Evolutionary conservation across 2,888 invertebrate species (phyloP), one percentile per base, ranked within the genome.

Genomic region (Zygogramma bicolorata): DNA sequence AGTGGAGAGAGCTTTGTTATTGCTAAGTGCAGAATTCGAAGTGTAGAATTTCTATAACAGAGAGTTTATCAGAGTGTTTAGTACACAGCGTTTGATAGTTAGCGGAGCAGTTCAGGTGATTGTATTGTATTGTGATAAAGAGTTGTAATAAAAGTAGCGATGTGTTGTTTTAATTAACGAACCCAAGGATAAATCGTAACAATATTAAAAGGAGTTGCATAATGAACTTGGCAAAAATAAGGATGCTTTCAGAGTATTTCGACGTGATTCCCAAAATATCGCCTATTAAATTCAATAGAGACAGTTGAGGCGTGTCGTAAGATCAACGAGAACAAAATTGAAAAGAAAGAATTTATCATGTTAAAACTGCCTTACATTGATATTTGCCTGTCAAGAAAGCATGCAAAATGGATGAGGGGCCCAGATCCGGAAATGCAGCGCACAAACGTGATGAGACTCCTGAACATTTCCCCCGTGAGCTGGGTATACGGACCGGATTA

Each of bases 391-490:
- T 61, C 61, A 40, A 61, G 38, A 61, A 61, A 61, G 38, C 61
- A 61, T 61, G 66, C n/a, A 57, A 66, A 66, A 57, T 38, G 38
- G 38, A 66, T 42, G 49, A 40, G 49, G 15, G 59, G 66, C 22
- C 57, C 46, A 31, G 63, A 46, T 46, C 58, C 59, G 40, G 61
- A 69, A 77, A 77, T 77, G 77, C 76, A 77, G 72, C 66, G 77
- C 73, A 63, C 74, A 68, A 71, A 82, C 83, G 83, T 83, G 83
- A 80, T 80, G 81, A 77, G 83, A 83, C 82, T 83, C 73, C 79
- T 77, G 77, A 80, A 80, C 80, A 81, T 81, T 80, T 81, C 82
- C 81, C 81, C 76, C 79, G 81, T 78, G 81, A 79, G 77, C 71
- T 75, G 75, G 75, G 71, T 78, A 78, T 79, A 81, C 13, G 53